Conservation (phyloP, 1,140 invertebrate genomes). For the Steinernema khuongi region DNA sequence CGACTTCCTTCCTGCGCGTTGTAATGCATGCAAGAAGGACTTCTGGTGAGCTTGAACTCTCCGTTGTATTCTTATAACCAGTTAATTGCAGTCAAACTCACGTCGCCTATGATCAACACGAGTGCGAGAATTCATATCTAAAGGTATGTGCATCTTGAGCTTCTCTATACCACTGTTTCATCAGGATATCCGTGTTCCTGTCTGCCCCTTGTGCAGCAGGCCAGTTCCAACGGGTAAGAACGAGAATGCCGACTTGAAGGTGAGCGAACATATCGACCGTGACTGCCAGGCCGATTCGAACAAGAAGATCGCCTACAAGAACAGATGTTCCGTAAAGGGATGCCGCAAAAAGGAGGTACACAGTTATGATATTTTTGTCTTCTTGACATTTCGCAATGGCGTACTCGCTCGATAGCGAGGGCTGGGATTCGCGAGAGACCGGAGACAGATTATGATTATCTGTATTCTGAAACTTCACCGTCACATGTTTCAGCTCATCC, state of each 20-base stretch:
- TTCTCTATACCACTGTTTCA: not conserved
- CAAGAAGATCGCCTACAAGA: not conserved
- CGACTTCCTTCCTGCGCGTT: constrained; percentile 34
- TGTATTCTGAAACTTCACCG: too few species aligned
- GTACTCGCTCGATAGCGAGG: too few species aligned
- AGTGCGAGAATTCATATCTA: constrained; percentile 22
- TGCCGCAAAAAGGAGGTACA: constrained; percentile 2
- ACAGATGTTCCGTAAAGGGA: not conserved
- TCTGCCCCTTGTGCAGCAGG: constrained; percentile 34
- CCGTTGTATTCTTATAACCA: not conserved
- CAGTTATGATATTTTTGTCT: not conserved
- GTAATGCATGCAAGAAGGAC: constrained; percentile 30
- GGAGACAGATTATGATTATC: too few species aligned
- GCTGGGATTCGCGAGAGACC: too few species aligned
- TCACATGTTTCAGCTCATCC: not conserved
- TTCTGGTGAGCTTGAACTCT: constrained; percentile 29
- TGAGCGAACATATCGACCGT: constrained; percentile 32
- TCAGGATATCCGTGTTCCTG: constrained; percentile 34
- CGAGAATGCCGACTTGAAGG: constrained; percentile 27
- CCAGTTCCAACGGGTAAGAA: constrained; percentile 34
- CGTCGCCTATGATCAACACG: constrained; percentile 32
- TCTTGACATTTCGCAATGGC: too few species aligned
- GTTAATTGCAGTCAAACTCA: constrained; percentile 26
- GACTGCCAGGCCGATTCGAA: constrained; percentile 32
- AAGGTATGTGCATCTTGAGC: constrained; percentile 14